Evolutionary conservation across 2,113 vertebrate genomes (phyloP).

Genomic region (Stercorarius parasiticus): DNA sequence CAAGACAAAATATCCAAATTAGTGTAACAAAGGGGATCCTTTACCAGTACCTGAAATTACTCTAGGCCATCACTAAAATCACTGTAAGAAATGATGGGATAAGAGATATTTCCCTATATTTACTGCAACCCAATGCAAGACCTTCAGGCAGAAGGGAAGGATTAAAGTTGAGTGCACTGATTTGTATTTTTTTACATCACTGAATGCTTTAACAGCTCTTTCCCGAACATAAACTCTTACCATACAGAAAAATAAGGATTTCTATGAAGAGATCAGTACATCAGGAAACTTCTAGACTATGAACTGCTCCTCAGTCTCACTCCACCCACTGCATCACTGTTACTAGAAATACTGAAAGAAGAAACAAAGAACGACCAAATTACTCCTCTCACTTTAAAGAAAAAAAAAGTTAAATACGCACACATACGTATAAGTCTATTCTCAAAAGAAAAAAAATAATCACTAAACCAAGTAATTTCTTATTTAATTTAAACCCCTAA

Average conservation of each 20-base stretch:
- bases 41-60: neutral
- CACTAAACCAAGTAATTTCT: neutral
- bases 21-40: neutral
- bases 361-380: neutral
- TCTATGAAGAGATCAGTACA: neutral
- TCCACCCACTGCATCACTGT: neutral
- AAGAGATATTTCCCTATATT: neutral
- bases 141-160: neutral
- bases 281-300: neutral
- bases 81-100: neutral
- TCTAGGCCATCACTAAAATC: neutral
- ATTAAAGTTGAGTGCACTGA: neutral
- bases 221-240: neutral
- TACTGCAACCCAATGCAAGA: neutral
- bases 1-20: neutral
- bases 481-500: neutral
- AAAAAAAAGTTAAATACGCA: neutral
- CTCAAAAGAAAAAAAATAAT: neutral
- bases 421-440: neutral
- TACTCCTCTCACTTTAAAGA: neutral
- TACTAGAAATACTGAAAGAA: neutral
- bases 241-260: neutral
- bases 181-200: neutral
- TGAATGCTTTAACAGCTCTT: neutral
- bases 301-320: neutral